Evolutionary conservation across 2,888 invertebrate species (phyloP).

Genomic region (Eupithecia vulgata): DNA sequence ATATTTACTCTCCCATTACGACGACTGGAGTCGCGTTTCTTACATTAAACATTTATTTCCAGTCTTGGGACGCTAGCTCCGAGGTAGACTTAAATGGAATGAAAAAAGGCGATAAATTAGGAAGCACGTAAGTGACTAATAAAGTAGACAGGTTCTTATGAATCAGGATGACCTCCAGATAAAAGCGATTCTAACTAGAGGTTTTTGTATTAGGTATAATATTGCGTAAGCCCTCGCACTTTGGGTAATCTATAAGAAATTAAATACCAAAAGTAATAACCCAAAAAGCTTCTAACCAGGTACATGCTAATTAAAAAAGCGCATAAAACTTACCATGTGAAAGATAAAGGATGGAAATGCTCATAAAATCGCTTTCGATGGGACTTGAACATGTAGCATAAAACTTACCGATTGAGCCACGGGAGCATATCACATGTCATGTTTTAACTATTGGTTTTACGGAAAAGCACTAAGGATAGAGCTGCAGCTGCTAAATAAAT

Average conservation of each 20-base stretch:
- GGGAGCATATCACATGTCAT: background rate
- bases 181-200: background rate
- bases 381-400: too few species aligned
- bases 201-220: too few species aligned
- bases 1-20: constrained; percentile 78
- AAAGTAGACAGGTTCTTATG: background rate
- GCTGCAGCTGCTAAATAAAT: background rate
- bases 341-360: background rate
- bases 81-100: constrained; percentile 27
- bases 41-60: constrained; percentile 70
- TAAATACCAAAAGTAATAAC: too few species aligned
- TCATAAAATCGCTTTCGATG: background rate
- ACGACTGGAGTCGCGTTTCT: constrained; percentile 69
- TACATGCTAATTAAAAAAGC: too few species aligned
- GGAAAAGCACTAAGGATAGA: too few species aligned
- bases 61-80: constrained; percentile 23
- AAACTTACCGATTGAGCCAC: background rate
- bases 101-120: constrained; percentile 18
- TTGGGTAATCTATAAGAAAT: too few species aligned
- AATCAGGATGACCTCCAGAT: background rate
- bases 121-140: constrained; percentile 4
- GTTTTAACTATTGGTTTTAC: background rate
- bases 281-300: too few species aligned
- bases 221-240: too few species aligned
- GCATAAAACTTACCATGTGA: background rate